Evolutionary conservation across 2,113 vertebrate genomes (phyloP).

Genomic region (Albula goreensis): DNA sequence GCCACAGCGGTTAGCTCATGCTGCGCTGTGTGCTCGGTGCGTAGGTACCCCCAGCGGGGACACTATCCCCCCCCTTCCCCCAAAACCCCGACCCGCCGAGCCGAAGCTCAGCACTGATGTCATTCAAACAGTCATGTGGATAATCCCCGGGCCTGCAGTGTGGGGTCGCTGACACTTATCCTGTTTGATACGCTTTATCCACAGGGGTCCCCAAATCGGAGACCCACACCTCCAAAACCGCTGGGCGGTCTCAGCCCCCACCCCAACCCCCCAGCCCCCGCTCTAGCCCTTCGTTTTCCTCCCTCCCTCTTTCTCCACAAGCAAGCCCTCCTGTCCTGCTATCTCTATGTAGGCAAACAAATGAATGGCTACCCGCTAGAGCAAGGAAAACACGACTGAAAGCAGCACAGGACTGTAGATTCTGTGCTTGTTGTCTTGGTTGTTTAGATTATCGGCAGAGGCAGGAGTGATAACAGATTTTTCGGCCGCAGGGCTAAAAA

Average conservation of each 20-base stretch:
- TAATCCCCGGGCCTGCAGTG: background rate
- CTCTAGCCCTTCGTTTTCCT: constrained; percentile 8
- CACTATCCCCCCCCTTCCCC: too few species aligned
- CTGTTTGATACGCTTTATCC: background rate
- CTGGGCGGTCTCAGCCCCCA: background rate
- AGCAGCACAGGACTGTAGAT: background rate
- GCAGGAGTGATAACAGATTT: background rate
- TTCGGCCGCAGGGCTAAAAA: background rate
- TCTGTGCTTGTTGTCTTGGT: background rate
- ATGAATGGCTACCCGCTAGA: background rate
- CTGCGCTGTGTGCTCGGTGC: background rate
- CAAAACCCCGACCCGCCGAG: too few species aligned
- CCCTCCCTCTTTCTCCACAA: background rate
- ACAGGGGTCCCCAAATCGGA: background rate
- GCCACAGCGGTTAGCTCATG: background rate
- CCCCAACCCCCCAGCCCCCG: too few species aligned
- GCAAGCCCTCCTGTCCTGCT: background rate
- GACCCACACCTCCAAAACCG: background rate
- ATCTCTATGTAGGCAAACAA: background rate
- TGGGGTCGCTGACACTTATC: background rate
- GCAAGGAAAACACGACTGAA: background rate
- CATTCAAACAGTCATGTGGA: background rate
- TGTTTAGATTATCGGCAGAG: background rate
- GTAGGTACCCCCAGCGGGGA: background rate
- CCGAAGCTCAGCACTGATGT: background rate